phyloP scores from a whole-genome alignment of 2,888 invertebrate genomes.

The Latheticus oryzae region DNA sequence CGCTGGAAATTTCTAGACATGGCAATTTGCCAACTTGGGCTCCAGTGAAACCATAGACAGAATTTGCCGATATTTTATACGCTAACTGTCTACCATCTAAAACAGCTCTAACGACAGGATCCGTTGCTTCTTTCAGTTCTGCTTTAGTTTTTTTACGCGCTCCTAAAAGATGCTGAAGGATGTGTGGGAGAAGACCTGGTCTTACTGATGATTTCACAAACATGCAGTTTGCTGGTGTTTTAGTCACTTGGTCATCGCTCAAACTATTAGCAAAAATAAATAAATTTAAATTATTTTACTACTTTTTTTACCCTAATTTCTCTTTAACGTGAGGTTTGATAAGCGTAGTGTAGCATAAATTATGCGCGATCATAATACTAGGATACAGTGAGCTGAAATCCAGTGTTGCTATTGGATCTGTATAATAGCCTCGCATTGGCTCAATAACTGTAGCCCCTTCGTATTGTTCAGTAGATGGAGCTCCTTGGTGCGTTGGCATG shows the following conservation, averaged over 20 bases:
- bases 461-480: slow-evolving; percentile 85
- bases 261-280: slow-evolving; percentile 64
- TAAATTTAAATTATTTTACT: slow-evolving; percentile 42
- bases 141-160: slow-evolving; percentile 96
- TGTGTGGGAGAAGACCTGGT: slow-evolving; percentile 94
- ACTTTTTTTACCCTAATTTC: slow-evolving; percentile 71
- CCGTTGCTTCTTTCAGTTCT: slow-evolving; percentile 94
- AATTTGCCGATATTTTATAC: slow-evolving; percentile 98
- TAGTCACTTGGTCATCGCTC: slow-evolving; percentile 79
- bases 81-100: slow-evolving; percentile 97
- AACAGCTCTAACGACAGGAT: slow-evolving; percentile 92
- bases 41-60: slow-evolving; percentile 99
- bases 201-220: slow-evolving; percentile 91
- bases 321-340: slow-evolving; percentile 74
- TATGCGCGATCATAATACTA: slow-evolving; percentile 99
- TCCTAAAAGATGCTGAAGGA: slow-evolving; percentile 88
- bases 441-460: slow-evolving; percentile 99
- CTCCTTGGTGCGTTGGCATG: slow-evolving; percentile 88
- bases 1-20: slow-evolving; percentile 93
- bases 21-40: slow-evolving; percentile 96
- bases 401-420: slow-evolving; percentile 96
- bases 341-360: slow-evolving; percentile 97
- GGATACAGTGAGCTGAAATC: slow-evolving; percentile 99
- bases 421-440: slow-evolving; percentile 96
- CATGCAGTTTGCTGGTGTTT: slow-evolving; percentile 89